These are phyloP conservation scores for Bucorvus abyssinicus DNA, from an alignment of 2,797 vertebrate genomes.

Conservation along the genomic window DNA sequence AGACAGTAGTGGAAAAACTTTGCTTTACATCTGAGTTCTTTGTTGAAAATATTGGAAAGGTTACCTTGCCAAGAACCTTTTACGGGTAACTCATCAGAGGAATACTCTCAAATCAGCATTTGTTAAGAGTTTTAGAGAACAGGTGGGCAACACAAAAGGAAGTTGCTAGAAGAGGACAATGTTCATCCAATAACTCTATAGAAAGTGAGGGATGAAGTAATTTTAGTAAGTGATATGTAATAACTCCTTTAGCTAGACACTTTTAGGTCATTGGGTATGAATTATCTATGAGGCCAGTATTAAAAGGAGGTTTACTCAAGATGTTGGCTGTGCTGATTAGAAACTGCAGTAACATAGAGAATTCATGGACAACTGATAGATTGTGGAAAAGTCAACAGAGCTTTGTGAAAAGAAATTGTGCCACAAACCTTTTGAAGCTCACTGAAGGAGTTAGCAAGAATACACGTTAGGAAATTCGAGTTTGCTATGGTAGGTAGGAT, in stretches of 20 bases:
- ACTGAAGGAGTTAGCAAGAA: neutral
- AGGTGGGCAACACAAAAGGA: neutral
- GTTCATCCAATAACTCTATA: neutral
- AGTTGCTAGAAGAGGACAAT: neutral
- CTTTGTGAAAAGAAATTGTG: neutral
- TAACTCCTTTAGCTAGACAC: neutral
- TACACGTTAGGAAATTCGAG: neutral
- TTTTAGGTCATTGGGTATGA: neutral
- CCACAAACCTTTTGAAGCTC: neutral
- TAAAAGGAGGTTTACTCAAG: neutral
- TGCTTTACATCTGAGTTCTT: neutral
- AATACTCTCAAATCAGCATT: neutral
- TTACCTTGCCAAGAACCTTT: neutral
- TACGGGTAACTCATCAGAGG: neutral
- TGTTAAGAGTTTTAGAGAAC: neutral
- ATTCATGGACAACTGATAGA: rapidly evolving
- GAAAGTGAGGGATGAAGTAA: neutral
- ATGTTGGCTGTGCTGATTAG: neutral
- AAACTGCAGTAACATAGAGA: neutral
- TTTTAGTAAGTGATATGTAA: neutral
- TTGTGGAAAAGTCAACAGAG: neutral
- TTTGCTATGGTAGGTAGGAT: neutral
- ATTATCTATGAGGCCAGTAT: neutral
- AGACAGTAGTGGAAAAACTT: neutral
- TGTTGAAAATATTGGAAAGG: neutral